A percentile compares a stretch with the other conserved stretches of the same genome.
Conservation (phyloP, 2,113 vertebrate species). For the Coryphaenoides rupestris region DNA sequence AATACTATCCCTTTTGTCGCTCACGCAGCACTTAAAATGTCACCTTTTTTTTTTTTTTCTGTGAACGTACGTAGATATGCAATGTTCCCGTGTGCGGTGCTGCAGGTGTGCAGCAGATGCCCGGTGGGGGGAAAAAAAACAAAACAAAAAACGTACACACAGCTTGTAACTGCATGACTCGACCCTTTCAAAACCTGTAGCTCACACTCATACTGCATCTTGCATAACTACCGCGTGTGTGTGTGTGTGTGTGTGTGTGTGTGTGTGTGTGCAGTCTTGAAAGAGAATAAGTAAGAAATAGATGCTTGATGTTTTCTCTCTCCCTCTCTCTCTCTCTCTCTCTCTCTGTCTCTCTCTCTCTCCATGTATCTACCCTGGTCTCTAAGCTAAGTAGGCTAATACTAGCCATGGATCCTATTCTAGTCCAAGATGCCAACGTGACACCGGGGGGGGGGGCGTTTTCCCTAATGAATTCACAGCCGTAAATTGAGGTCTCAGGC, state of each 20-base stretch:
- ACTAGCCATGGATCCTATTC: conserved; percentile 33
- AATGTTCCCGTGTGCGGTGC: conserved; percentile 3
- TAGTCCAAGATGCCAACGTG: conserved; percentile 40
- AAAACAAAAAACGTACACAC: conserved; percentile 7
- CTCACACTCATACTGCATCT: neutral
- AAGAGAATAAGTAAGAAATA: too few relatives aligned
- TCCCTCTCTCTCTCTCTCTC: neutral
- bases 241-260: conserved; percentile 1
- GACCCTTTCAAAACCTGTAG: neutral
- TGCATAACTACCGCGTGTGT: conserved; percentile 15
- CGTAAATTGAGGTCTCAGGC: conserved; percentile 52
- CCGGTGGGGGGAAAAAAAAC: neutral
- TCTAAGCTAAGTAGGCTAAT: conserved; percentile 46
- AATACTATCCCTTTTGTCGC: too few relatives aligned
- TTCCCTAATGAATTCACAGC: conserved; percentile 49
- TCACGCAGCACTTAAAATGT: too few relatives aligned
- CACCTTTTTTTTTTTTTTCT: too few relatives aligned
- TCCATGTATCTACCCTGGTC: conserved; percentile 8
- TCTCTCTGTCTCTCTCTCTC: conserved; percentile 5
- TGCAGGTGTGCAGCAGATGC: conserved; percentile 8
- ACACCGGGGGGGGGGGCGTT: conserved; percentile 42
- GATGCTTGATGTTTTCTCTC: neutral
- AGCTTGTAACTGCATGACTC: neutral
- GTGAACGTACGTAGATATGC: too few relatives aligned
- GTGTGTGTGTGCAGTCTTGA: conserved; percentile 7